Percentiles rank a stretch among this genome's conserved stretches.
These are phyloP conservation scores for Porphyrio hochstetteri DNA, from an alignment of 2,113 vertebrate genomes.

Conservation along the genomic window DNA sequence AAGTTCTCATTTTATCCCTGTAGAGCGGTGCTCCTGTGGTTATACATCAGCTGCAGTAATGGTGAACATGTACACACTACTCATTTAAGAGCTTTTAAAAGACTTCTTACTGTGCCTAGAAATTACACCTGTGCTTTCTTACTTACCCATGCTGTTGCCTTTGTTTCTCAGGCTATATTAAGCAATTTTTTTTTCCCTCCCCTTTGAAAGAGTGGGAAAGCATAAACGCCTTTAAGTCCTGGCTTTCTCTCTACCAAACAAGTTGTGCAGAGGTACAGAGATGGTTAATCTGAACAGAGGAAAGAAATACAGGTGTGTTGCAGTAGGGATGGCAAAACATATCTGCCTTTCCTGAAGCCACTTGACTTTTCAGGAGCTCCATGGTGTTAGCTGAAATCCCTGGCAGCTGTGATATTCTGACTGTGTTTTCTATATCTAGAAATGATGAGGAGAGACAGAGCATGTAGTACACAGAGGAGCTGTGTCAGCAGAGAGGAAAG, in stretches of 20 bases:
- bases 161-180: constrained; percentile 42
- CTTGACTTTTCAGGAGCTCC: constrained; percentile 38
- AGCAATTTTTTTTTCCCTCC: accelerated
- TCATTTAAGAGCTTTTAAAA: constrained; percentile 68
- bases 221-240: neutral
- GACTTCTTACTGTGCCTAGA: constrained; percentile 62
- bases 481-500: neutral
- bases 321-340: neutral
- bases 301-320: neutral
- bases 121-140: constrained; percentile 70
- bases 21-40: constrained; percentile 38
- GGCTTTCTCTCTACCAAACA: neutral
- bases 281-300: neutral
- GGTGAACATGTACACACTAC: constrained; percentile 63
- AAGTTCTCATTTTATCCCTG: constrained; percentile 63
- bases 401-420: constrained; percentile 41
- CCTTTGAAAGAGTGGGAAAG: neutral
- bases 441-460: constrained; percentile 13
- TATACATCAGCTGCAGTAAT: constrained; percentile 50
- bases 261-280: neutral
- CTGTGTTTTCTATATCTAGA: neutral
- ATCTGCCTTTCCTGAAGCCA: constrained; percentile 8
- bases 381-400: constrained; percentile 52
- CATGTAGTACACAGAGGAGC: neutral
- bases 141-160: constrained; percentile 40